Evolutionary conservation across 2,888 invertebrate species (phyloP).

Genomic region (Poecilus cupreus): DNA sequence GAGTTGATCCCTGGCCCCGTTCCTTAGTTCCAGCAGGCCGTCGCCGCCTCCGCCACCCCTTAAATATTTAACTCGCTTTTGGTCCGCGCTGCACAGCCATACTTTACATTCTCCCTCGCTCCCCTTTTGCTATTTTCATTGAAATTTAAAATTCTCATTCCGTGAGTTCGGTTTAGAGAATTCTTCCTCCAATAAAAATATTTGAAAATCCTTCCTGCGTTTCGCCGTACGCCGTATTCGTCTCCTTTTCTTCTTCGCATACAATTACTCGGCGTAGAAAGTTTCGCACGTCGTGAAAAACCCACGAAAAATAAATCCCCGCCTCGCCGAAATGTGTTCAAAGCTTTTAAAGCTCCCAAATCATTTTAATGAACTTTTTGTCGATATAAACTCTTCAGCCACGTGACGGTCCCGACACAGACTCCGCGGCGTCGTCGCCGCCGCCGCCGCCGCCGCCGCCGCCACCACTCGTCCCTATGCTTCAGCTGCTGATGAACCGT

Average conservation of each 20-base stretch:
- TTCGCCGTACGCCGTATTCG: constrained; percentile 13
- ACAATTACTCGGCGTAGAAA: constrained; percentile 49
- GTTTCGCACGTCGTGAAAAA: constrained; percentile 48
- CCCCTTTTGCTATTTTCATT: constrained; percentile 51
- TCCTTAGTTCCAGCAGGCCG: background rate
- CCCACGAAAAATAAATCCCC: constrained; percentile 48
- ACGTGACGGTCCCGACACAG: constrained; percentile 12
- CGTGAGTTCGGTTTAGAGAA: constrained; percentile 53
- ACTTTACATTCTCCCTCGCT: constrained; percentile 23
- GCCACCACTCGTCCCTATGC: background rate
- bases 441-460: background rate
- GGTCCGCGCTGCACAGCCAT: constrained; percentile 25
- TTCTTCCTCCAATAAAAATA: constrained; percentile 54
- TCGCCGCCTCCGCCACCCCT: too few species aligned
- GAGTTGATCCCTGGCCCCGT: background rate
- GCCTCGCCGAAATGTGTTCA: constrained; percentile 47
- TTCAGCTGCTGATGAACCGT: constrained; percentile 24
- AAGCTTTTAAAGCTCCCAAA: constrained; percentile 57
- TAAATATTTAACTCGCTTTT: constrained; percentile 54
- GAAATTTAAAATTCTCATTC: constrained; percentile 57
- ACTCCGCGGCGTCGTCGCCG: background rate
- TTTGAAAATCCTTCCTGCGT: constrained; percentile 55
- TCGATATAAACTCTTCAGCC: constrained; percentile 52
- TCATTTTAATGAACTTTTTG: constrained; percentile 58
- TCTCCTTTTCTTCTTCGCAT: constrained; percentile 49